phyloP scores from a whole-genome alignment of 2,797 vertebrate species.

The Myotis planiceps region DNA sequence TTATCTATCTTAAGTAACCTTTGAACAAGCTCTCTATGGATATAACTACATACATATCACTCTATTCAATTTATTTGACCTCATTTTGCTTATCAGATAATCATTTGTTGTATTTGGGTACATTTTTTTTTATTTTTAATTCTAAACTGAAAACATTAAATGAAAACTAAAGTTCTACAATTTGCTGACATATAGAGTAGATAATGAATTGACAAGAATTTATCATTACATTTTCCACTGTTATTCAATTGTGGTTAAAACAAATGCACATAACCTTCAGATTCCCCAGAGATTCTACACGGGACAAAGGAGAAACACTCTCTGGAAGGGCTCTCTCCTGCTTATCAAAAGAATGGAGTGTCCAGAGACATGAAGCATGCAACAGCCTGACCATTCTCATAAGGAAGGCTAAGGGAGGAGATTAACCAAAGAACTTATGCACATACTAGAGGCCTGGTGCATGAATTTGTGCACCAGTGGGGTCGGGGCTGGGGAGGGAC shows the following conservation, averaged over 20 bases:
- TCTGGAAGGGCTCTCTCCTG: not conserved
- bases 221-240: not conserved
- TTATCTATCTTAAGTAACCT: not conserved
- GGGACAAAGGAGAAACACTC: not conserved
- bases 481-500: too few relatives aligned
- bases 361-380: not conserved
- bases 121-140: not conserved
- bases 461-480: too few relatives aligned
- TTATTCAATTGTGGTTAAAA: not conserved
- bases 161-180: not conserved
- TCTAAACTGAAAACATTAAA: not conserved
- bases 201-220: not conserved
- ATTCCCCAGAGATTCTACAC: not conserved
- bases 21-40: not conserved
- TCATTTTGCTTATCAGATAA: constrained; percentile 28
- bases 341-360: not conserved
- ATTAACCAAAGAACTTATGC: too few relatives aligned
- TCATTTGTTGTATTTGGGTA: not conserved
- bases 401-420: too few relatives aligned
- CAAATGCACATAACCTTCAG: not conserved
- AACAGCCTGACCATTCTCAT: too few relatives aligned
- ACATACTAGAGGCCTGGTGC: too few relatives aligned
- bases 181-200: not conserved
- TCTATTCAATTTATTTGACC: not conserved
- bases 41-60: not conserved